Base-by-base conservation (phyloP, 2,888 invertebrate species). In the Drosophila ezoana region DNA sequence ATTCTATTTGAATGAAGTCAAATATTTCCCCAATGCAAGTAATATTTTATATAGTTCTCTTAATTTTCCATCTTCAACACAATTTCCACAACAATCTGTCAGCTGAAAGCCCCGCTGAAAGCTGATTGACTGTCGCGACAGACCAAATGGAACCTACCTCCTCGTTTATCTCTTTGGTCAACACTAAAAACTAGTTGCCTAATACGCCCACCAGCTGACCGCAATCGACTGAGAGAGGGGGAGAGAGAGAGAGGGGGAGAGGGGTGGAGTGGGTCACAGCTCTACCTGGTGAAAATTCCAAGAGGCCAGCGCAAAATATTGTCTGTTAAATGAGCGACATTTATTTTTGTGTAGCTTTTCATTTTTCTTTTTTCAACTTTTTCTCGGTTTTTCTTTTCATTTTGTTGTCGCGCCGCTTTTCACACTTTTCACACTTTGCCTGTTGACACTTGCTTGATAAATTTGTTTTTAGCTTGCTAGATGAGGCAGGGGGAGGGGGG, bases 251-350 rank as follows among this genome's bases (percentile, higher is more conserved):
- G 23, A 23, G n/a, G 4, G 14, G 10, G 18, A 13, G 37, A 8
- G 6, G 3, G 8, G 48, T 23, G 16, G 32, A 54, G 37, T 41
- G 54, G 62, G 51, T 70, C 45, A 76, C 43, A 40, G 45, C 32
- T 57, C 48, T 76, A 88, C 83, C 83, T 80, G 88, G 74, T 77
- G 81, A 82, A 83, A 88, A 86, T 83, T 86, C 87, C 86, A 74
- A 72, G 49, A 58, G 14, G 44, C 28, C 16, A 41, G 14, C 44
- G 28, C 20, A 60, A 76, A 73, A 77, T 59, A 63, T 47, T 57
- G 58, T 38, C 38, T 44, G 44, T 40, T 41, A 72, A 71, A 64
- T 71, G 75, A 62, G 60, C 49, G 58, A 58, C 67, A 65, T 57
- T 80, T 58, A 49, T 66, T 57, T 66, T 57, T 71, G 35, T 53